Evolutionary conservation across 2,113 vertebrate genomes (phyloP), one percentile per base, ranked within the genome.

Genomic region (Scophthalmus maximus): DNA sequence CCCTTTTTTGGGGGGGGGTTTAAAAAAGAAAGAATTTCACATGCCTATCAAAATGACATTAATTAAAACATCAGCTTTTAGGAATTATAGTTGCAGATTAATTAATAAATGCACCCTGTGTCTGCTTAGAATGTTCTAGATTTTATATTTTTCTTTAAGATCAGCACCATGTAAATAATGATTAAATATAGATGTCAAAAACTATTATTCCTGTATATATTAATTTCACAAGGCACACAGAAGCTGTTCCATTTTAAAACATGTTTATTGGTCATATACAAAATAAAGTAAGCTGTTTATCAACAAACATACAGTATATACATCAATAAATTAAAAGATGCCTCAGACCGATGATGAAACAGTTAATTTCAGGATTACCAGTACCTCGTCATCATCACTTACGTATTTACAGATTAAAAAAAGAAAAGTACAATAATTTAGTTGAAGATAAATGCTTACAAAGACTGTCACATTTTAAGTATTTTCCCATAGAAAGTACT

Each of bases 251-350:
- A 95, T 92, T 95, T 95, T 92, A 95, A 95, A 98, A 97, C 95
- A 94, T 92, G 86, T 98, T 98, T 98, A 98, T 98, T 98, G 94
- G 93, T 97, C 96, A 97, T 97, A 96, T 97, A 97, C 94, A 98
- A 97, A 97, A 97, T 97, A 96, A 97, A 96, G 94, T 95, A 96
- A 95, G 94, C 93, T 96, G 96, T 95, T 95, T 96, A 95, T 97
- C 95, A 93, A 94, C 93, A 96, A 96, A 96, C 95, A 93, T 97
- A 96, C 95, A 96, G 83, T 96, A 96, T 96, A 93, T 98, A 97
- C 96, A 98, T 95, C 93, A 96, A 98, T 97, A 97, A 97, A 96
- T 96, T 94, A 95, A 93, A 94, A 91, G 90, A 91, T 92, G 95
- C 93, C 89, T 91, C 86, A 65, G 89, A 93, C 87, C 64, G 77